Evolutionary conservation across 2,113 vertebrate species (phyloP).

Genomic region (Rhynchomys soricoides): DNA sequence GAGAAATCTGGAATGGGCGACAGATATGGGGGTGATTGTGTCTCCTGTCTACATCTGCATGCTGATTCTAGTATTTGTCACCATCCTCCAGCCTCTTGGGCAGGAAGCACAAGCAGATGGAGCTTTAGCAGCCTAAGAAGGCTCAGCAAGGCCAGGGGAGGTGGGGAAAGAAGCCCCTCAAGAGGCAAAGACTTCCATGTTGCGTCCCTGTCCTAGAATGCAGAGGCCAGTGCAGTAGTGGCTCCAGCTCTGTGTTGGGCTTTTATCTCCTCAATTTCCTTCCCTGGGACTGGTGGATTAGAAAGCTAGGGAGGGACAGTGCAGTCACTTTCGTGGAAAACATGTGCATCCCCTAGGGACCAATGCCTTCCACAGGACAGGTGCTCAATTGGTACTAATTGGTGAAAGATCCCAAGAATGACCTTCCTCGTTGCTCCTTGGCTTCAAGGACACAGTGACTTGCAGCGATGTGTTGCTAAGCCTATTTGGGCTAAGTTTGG

Average conservation of each 20-base stretch:
- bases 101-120: slow-evolving; percentile 14
- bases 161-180: not conserved
- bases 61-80: slow-evolving; percentile 33
- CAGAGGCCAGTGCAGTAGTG: not conserved
- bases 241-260: not conserved
- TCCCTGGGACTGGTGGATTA: not conserved
- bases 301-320: not conserved
- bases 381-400: not conserved
- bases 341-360: not conserved
- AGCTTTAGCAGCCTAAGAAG: slow-evolving; percentile 11
- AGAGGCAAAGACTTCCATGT: not conserved
- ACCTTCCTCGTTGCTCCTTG: not conserved
- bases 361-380: not conserved
- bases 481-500: not conserved
- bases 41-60: slow-evolving; percentile 28
- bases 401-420: not conserved
- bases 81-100: slow-evolving; percentile 16
- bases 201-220: not conserved
- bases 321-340: slow-evolving; percentile 24
- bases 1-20: slow-evolving; percentile 43
- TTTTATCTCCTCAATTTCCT: slow-evolving; percentile 29
- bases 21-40: not conserved
- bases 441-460: not conserved
- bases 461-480: not conserved
- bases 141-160: not conserved